These are phyloP conservation scores for western clawed frog (Xenopus tropicalis) DNA, from an alignment of 2,113 vertebrate genomes.

Conservation along the genomic window UCB_Xtro_10.0 CM004447.2:69057001-69057500, in stretches of 20 bases:
- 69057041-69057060: too few relatives aligned
- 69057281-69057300: not conserved
- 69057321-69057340: not conserved
- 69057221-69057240: conserved; percentile 9
- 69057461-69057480: too few relatives aligned
- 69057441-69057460: not conserved
- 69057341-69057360: not conserved
- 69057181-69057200: not conserved
- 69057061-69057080: too few relatives aligned
- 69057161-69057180: not conserved
- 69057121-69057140: too few relatives aligned
- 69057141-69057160: too few relatives aligned
- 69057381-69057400: not conserved
- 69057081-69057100: too few relatives aligned
- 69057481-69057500: too few relatives aligned
- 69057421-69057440: not conserved
- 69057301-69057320: not conserved
- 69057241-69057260: not conserved
- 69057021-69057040: too few relatives aligned
- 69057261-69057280: not conserved
- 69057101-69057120: too few relatives aligned
- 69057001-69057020: too few relatives aligned
- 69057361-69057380: not conserved
- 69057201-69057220: not conserved
- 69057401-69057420: not conserved